Percentiles rank a stretch among this genome's conserved stretches.
Conservation (phyloP, 2,113 vertebrate species). For the Tichodroma muraria region DNA sequence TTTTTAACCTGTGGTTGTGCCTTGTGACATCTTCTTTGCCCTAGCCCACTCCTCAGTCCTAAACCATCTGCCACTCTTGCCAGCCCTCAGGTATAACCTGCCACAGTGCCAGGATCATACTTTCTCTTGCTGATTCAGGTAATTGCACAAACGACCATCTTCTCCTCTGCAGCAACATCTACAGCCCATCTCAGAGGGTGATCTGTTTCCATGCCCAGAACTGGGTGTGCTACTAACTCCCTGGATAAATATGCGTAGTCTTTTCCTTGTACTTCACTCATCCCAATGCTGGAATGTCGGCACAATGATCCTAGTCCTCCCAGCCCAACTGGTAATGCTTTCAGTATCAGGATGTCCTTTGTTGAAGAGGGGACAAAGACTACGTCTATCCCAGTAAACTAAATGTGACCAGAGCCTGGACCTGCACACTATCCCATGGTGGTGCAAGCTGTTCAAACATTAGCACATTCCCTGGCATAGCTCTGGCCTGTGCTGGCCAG, state of each 20-base stretch:
- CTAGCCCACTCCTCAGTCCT: not conserved
- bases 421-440: fast-evolving
- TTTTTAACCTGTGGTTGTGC: not conserved
- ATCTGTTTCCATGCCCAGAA: not conserved
- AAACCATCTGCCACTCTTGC: not conserved
- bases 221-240: not conserved
- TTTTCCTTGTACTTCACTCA: not conserved
- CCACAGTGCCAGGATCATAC: not conserved
- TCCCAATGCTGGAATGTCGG: not conserved
- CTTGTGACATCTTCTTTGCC: not conserved
- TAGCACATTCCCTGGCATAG: not conserved
- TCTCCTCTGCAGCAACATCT: not conserved
- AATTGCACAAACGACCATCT: not conserved
- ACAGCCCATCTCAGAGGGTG: not conserved
- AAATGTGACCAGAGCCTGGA: not conserved
- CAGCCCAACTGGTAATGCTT: not conserved
- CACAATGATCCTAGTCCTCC: not conserved
- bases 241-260: not conserved
- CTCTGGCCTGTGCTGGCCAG: not conserved
- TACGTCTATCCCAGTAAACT: not conserved
- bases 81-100: not conserved
- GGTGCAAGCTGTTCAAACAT: not conserved
- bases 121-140: not conserved
- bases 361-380: not conserved
- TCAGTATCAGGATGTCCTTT: not conserved